Conservation (phyloP, 2,113 vertebrate species). For the Zapus hudsonius region DNA sequence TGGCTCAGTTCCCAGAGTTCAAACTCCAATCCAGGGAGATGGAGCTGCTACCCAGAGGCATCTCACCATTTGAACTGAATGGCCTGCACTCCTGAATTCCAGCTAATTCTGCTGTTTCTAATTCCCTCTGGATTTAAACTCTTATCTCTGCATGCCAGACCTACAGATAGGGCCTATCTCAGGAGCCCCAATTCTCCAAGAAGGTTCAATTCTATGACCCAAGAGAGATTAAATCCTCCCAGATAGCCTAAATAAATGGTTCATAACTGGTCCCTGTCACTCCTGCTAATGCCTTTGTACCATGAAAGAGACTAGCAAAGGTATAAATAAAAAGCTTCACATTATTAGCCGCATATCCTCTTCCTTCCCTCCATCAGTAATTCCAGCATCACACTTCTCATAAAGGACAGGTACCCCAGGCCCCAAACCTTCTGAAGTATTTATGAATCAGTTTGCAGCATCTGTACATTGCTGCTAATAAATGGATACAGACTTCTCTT, state of each 20-base stretch:
- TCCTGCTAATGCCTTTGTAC: slow-evolving; percentile 84
- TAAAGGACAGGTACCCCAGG: slow-evolving; percentile 55
- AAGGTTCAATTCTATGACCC: slow-evolving; percentile 81
- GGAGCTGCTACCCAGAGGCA: slow-evolving; percentile 80
- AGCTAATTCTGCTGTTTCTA: slow-evolving; percentile 83
- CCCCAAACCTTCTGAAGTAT: slow-evolving; percentile 45
- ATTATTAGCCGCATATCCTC: slow-evolving; percentile 76
- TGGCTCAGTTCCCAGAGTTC: not conserved
- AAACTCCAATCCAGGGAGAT: slow-evolving; percentile 72
- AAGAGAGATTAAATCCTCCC: slow-evolving; percentile 84
- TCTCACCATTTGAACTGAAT: slow-evolving; percentile 79
- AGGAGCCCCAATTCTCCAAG: slow-evolving; percentile 81
- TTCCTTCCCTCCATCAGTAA: slow-evolving; percentile 51
- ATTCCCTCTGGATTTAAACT: slow-evolving; percentile 84
- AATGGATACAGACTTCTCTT: not conserved
- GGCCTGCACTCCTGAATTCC: slow-evolving; percentile 80
- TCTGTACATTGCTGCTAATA: not conserved
- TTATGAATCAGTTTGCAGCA: slow-evolving; percentile 30
- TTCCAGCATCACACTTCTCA: slow-evolving; percentile 50
- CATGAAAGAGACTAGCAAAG: slow-evolving; percentile 75
- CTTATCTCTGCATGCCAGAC: slow-evolving; percentile 87
- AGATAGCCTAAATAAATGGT: slow-evolving; percentile 85
- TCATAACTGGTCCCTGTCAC: slow-evolving; percentile 84
- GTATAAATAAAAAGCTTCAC: slow-evolving; percentile 83
- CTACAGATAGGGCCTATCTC: slow-evolving; percentile 84